Evolutionary conservation across 2,888 invertebrate genomes (phyloP).

Genomic region (Nebria salina): DNA sequence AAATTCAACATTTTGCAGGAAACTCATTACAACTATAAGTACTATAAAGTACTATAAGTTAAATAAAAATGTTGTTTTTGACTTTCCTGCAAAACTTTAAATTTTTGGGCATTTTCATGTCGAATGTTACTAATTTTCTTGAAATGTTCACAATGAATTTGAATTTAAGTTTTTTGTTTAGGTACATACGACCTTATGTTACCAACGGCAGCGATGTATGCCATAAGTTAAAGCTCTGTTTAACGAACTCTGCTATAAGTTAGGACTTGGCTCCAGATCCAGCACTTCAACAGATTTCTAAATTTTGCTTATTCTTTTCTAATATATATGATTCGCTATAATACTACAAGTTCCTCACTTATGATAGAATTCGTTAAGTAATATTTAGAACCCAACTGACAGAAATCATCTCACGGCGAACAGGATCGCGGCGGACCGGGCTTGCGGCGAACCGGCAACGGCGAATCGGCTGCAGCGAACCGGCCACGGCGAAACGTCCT

Average conservation of each 20-base stretch:
- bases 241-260: background rate
- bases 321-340: background rate
- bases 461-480: background rate
- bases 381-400: background rate
- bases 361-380: background rate
- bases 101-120: background rate
- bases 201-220: background rate
- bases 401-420: slow-evolving; percentile 1
- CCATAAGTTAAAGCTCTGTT: background rate
- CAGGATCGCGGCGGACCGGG: slow-evolving; percentile 1
- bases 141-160: background rate
- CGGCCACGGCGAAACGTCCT: slow-evolving; percentile 1
- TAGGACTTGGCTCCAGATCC: background rate
- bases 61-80: background rate
- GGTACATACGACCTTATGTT: background rate
- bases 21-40: no score
- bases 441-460: background rate
- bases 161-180: background rate
- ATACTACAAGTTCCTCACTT: background rate
- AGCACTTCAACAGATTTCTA: background rate
- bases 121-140: background rate
- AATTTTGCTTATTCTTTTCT: background rate
- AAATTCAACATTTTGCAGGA: background rate
- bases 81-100: background rate
- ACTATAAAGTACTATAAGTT: no score